phyloP scores from a whole-genome alignment of 2,113 vertebrate genomes.

The Oncorhynchus keta region DNA sequence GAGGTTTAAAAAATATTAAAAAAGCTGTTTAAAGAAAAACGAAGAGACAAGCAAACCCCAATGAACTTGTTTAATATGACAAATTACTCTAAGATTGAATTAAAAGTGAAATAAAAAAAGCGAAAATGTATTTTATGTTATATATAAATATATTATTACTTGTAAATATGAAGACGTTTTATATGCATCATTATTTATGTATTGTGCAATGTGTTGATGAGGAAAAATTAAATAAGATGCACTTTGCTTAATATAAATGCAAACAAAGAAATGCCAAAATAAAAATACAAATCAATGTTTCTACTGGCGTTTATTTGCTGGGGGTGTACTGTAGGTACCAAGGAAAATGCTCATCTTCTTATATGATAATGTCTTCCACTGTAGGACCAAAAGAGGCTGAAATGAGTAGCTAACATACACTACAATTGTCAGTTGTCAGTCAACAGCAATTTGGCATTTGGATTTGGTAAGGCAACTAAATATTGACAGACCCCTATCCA shows the following conservation, averaged over 20 bases:
- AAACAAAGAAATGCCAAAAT: slow-evolving; percentile 98
- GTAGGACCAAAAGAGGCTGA: background rate
- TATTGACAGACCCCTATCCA: too few species aligned
- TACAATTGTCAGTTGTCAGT: background rate
- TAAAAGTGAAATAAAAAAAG: slow-evolving; percentile 78
- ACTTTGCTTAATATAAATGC: slow-evolving; percentile 99
- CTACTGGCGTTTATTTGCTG: slow-evolving; percentile 68
- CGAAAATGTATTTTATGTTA: slow-evolving; percentile 98
- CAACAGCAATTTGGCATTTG: too few species aligned
- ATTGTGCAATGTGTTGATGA: slow-evolving; percentile 99
- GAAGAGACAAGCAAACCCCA: slow-evolving; percentile 57
- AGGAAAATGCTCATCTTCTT: background rate
- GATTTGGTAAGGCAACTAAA: too few species aligned
- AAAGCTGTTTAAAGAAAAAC: slow-evolving; percentile 50
- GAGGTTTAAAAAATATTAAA: slow-evolving; percentile 21
- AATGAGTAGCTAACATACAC: background rate
- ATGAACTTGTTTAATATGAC: slow-evolving; percentile 80
- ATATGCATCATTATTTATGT: slow-evolving; percentile 99
- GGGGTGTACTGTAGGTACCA: slow-evolving; percentile 9
- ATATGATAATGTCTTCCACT: background rate
- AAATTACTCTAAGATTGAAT: slow-evolving; percentile 86
- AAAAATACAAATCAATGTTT: slow-evolving; percentile 72
- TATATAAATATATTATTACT: slow-evolving; percentile 99
- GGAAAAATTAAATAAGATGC: slow-evolving; percentile 94
- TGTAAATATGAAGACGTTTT: slow-evolving; percentile 99